phyloP scores from a whole-genome alignment of 2,888 invertebrate species.

The Drosophila maculinotata region DNA sequence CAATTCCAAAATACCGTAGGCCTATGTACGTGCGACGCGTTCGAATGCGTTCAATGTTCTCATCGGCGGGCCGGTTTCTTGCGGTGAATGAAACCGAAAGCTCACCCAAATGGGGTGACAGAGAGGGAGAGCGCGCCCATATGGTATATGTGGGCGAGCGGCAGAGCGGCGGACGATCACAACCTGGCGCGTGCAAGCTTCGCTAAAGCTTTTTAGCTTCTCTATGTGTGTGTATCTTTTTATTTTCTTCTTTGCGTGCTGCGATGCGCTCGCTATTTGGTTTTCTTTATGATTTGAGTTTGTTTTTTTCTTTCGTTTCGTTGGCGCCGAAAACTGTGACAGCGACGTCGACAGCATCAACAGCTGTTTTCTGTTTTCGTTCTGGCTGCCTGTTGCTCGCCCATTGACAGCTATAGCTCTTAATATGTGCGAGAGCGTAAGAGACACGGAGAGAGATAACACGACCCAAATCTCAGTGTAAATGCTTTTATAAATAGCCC shows the following conservation, averaged over 20 bases:
- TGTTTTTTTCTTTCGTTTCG: slow-evolving; percentile 34
- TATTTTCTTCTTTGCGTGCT: slow-evolving; percentile 25
- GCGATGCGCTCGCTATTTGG: slow-evolving; percentile 37
- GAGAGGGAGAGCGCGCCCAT: slow-evolving; percentile 4
- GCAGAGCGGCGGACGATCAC: slow-evolving; percentile 53
- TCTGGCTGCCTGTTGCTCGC: slow-evolving; percentile 50
- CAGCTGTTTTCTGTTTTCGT: slow-evolving; percentile 76
- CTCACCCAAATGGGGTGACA: slow-evolving; percentile 58
- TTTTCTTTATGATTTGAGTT: slow-evolving; percentile 17
- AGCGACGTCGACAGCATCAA: slow-evolving; percentile 35
- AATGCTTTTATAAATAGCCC: slow-evolving; percentile 57
- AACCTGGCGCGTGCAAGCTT: slow-evolving; percentile 70
- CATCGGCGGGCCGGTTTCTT: slow-evolving; percentile 69
- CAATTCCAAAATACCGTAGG: slow-evolving; percentile 49
- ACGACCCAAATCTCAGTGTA: slow-evolving; percentile 53
- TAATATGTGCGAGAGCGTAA: slow-evolving; percentile 3
- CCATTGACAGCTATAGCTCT: slow-evolving; percentile 35
- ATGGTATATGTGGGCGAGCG: slow-evolving; percentile 13
- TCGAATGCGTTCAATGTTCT: slow-evolving; percentile 77
- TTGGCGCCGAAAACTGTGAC: slow-evolving; percentile 20
- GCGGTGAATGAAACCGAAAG: slow-evolving; percentile 71
- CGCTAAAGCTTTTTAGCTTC: slow-evolving; percentile 40
- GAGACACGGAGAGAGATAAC: background rate
- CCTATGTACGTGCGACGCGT: slow-evolving; percentile 76
- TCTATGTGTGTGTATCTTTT: slow-evolving; percentile 14